phyloP scores from a whole-genome alignment of 92 coral and sea anemone genomes.

The Zoanthus sansibaricus region DNA sequence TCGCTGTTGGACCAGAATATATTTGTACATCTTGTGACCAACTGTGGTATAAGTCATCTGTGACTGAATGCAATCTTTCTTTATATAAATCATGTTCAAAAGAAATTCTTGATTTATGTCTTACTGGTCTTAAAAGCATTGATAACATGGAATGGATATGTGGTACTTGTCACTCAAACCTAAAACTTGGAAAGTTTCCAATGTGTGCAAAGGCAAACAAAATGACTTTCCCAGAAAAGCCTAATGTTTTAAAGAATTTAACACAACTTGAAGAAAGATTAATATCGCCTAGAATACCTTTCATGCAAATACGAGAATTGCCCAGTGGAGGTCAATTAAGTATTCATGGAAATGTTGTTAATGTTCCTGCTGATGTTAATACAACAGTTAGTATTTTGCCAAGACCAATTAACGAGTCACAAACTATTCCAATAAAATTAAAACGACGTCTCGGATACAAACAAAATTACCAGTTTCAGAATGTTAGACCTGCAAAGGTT shows the following conservation, averaged over 20 bases:
- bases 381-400: slow-evolving; percentile 51
- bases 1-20: slow-evolving; percentile 50
- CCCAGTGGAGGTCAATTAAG: slow-evolving; percentile 48
- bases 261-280: slow-evolving; percentile 54
- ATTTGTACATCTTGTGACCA: slow-evolving; percentile 58
- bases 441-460: slow-evolving; percentile 13
- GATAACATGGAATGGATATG: slow-evolving; percentile 18
- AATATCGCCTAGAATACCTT: slow-evolving; percentile 54
- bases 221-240: slow-evolving; percentile 53
- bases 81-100: slow-evolving; percentile 46
- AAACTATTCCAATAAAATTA: slow-evolving; percentile 10
- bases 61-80: slow-evolving; percentile 35
- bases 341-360: slow-evolving; percentile 56
- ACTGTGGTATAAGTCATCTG: slow-evolving; percentile 55
- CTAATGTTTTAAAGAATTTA: slow-evolving; percentile 42
- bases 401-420: slow-evolving; percentile 15
- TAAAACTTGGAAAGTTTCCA: slow-evolving; percentile 13
- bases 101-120: slow-evolving; percentile 39
- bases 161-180: slow-evolving; percentile 23
- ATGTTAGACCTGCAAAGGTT: slow-evolving; percentile 48
- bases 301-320: slow-evolving; percentile 34
- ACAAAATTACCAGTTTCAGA: slow-evolving; percentile 2
- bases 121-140: slow-evolving; percentile 50
- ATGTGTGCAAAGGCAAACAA: slow-evolving; percentile 46
- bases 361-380: slow-evolving; percentile 51